Conservation (phyloP, 2,888 invertebrate genomes). For the Xanthia icteritia region DNA sequence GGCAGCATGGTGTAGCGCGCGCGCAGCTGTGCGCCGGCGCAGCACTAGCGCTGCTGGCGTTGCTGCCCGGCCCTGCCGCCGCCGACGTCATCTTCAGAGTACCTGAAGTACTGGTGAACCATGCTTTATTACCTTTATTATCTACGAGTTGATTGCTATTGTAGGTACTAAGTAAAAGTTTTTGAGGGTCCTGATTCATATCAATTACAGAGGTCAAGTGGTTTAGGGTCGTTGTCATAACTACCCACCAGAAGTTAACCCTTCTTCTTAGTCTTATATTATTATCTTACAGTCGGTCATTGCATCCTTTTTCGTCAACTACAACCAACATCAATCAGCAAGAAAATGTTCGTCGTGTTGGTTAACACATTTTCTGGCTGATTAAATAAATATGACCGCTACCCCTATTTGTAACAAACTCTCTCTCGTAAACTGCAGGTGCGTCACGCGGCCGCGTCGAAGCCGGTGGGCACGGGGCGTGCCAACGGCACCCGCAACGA, state of each 20-base stretch:
- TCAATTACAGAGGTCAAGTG: background rate
- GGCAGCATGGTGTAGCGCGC: slow-evolving; percentile 50
- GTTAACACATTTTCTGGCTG: background rate
- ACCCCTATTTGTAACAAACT: background rate
- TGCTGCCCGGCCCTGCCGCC: slow-evolving; percentile 59
- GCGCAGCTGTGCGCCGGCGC: slow-evolving; percentile 59
- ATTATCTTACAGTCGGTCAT: background rate
- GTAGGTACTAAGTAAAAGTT: background rate
- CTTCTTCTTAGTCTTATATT: background rate
- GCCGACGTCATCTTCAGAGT: slow-evolving; percentile 86
- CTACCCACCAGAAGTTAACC: too few species aligned
- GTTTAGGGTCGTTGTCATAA: background rate
- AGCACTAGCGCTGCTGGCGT: slow-evolving; percentile 69
- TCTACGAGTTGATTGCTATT: background rate
- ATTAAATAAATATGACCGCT: background rate
- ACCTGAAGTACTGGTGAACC: slow-evolving; percentile 84
- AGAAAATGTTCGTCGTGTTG: background rate
- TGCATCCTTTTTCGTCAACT: background rate
- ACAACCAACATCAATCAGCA: background rate
- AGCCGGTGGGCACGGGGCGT: slow-evolving; percentile 83
- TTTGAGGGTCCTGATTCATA: background rate
- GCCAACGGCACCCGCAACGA: slow-evolving; percentile 71
- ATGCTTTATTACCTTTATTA: slow-evolving; percentile 12
- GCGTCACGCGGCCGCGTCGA: slow-evolving; percentile 84
- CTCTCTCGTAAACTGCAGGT: slow-evolving; percentile 72